phyloP scores from a whole-genome alignment of 2,113 vertebrate genomes.

The Paramormyrops kingsleyae region DNA sequence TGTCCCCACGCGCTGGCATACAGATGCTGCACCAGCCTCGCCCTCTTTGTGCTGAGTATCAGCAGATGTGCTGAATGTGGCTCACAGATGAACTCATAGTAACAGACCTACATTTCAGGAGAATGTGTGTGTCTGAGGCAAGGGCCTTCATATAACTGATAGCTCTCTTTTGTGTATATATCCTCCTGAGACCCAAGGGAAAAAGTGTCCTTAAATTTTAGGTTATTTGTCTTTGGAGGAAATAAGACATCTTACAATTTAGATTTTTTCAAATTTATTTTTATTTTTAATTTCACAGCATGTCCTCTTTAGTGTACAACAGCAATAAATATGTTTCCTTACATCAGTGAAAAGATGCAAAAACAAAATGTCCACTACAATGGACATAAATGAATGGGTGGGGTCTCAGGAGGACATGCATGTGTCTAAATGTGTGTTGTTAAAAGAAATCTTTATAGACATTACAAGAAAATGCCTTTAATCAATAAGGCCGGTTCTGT shows the following conservation, averaged over 20 bases:
- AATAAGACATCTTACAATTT: too few species aligned
- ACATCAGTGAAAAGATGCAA: too few species aligned
- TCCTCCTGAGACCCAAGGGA: too few species aligned
- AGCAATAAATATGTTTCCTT: too few species aligned
- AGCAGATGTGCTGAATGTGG: background rate
- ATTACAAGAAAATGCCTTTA: background rate
- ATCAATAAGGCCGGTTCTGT: background rate
- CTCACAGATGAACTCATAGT: background rate
- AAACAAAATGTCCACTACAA: too few species aligned
- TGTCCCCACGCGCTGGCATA: background rate
- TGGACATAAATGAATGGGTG: too few species aligned
- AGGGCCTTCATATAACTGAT: background rate
- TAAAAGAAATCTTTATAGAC: background rate
- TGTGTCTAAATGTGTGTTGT: background rate
- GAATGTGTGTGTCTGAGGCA: background rate
- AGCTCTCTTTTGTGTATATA: background rate
- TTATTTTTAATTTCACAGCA: too few species aligned
- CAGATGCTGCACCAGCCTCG: background rate
- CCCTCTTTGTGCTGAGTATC: background rate
- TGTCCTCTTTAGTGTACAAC: too few species aligned
- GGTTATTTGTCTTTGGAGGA: too few species aligned
- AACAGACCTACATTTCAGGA: background rate
- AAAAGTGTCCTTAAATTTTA: too few species aligned
- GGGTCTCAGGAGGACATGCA: background rate
- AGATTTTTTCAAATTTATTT: too few species aligned